Evolutionary conservation across 2,888 invertebrate genomes (phyloP).

Genomic region (Keiferia lycopersicella): DNA sequence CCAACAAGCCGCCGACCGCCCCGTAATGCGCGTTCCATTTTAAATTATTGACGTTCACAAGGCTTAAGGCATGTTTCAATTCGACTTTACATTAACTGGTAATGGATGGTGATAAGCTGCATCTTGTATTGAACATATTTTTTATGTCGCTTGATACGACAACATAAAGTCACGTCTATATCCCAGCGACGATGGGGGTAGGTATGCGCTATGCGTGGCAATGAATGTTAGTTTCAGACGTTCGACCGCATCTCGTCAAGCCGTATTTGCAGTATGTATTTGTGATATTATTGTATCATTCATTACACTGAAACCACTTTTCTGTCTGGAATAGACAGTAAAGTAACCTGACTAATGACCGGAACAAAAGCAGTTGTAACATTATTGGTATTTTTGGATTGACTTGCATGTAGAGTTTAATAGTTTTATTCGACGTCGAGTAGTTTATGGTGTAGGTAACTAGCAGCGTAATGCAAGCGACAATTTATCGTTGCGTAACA

Average conservation of each 20-base stretch:
- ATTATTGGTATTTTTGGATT: background rate
- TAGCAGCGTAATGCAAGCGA: constrained; percentile 53
- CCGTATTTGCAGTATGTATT: no score
- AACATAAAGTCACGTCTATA: no score
- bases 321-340: no score
- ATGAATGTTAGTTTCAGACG: no score
- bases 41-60: constrained; percentile 27
- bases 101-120: constrained; percentile 4
- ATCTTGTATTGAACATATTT: constrained; percentile 4
- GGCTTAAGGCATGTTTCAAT: constrained; percentile 17
- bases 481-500: constrained; percentile 72
- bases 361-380: background rate
- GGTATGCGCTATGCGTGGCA: no score
- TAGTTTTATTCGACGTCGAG: constrained; percentile 42
- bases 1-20: constrained; percentile 42
- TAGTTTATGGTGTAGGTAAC: background rate
- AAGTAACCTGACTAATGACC: background rate
- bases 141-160: background rate
- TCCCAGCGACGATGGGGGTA: no score
- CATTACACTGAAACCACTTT: no score
- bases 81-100: constrained; percentile 11
- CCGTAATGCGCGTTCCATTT: constrained; percentile 35
- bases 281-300: no score
- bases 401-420: constrained; percentile 22
- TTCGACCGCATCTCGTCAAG: no score